phyloP scores from a whole-genome alignment of 2,797 vertebrate species.

The Alca torda region DNA sequence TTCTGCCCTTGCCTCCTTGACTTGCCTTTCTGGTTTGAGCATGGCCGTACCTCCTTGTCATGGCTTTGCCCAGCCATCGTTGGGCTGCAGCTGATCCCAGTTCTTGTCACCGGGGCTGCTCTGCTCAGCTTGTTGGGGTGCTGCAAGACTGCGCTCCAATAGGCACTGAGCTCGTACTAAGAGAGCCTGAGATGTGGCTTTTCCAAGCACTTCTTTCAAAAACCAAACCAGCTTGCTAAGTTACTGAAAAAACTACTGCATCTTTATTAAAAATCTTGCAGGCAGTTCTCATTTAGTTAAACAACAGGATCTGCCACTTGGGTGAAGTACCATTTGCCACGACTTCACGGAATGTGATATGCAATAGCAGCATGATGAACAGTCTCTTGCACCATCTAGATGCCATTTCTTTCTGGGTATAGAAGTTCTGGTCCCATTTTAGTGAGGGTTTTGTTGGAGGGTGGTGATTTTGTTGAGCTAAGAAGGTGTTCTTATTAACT shows the following conservation, averaged over 20 bases:
- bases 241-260: neutral
- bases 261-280: neutral
- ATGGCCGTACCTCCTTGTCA: neutral
- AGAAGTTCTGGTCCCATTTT: neutral
- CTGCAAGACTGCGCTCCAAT: neutral
- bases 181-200: neutral
- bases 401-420: neutral
- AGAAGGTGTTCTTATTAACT: neutral
- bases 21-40: neutral
- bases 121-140: neutral
- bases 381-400: neutral
- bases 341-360: neutral
- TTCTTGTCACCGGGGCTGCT: neutral
- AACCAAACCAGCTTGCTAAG: neutral
- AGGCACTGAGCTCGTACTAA: neutral
- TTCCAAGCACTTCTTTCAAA: neutral
- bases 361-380: neutral
- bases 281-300: neutral
- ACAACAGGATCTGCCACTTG: neutral
- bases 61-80: rapidly evolving
- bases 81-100: neutral
- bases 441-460: neutral
- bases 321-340: neutral
- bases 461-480: neutral
- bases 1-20: neutral